Evolutionary conservation across 2,888 invertebrate species (phyloP).

Genomic region (Xestia sexstrigata): DNA sequence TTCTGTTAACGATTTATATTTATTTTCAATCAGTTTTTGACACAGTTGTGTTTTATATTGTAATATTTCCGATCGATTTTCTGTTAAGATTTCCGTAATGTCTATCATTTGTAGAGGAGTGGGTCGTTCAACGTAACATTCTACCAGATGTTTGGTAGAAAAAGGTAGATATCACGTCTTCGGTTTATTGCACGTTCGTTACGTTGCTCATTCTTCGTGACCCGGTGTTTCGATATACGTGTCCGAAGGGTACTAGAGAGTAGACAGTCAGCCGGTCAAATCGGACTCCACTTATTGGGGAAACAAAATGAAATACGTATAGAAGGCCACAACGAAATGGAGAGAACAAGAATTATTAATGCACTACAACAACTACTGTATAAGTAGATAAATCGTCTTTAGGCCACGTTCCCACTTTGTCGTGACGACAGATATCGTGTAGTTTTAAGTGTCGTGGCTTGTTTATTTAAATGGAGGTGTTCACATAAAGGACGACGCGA

Average conservation of each 20-base stretch:
- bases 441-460: too few relatives aligned
- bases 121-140: conserved; percentile 71
- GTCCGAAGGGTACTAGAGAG: conserved; percentile 77
- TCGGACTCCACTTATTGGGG: conserved; percentile 32
- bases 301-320: conserved; percentile 40
- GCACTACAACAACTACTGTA: neutral
- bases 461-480: too few relatives aligned
- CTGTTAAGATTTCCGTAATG: conserved; percentile 64
- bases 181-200: conserved; percentile 88
- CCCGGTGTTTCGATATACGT: conserved; percentile 81
- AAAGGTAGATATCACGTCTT: conserved; percentile 86
- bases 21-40: conserved; percentile 34
- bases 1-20: conserved; percentile 46
- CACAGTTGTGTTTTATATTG: conserved; percentile 39
- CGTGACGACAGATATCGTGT: too few relatives aligned
- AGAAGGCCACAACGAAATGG: conserved; percentile 11
- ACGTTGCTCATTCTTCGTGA: conserved; percentile 78
- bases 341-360: conserved; percentile 35
- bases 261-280: conserved; percentile 65
- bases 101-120: conserved; percentile 68
- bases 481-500: too few relatives aligned
- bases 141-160: conserved; percentile 74
- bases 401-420: too few relatives aligned
- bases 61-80: conserved; percentile 31
- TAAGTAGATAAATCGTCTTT: neutral